phyloP scores from a whole-genome alignment of 1,140 invertebrate species.

The Pseudomyrmex sp. region DNA sequence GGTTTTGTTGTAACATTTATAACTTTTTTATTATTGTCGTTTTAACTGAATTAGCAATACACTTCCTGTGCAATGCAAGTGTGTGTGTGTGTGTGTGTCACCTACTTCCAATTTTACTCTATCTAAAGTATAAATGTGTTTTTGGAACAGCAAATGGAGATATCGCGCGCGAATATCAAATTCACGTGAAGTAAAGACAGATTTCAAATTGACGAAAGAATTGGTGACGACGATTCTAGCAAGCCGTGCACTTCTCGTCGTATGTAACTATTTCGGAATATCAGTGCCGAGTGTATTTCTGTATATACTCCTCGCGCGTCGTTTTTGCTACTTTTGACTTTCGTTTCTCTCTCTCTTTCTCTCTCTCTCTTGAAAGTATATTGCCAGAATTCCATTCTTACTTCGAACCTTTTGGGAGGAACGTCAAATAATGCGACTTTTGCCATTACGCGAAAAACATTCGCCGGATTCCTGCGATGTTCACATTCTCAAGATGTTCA shows the following conservation, averaged over 20 bases:
- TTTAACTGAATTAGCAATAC: too few relatives aligned
- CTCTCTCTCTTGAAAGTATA: conserved; percentile 41
- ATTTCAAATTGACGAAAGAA: conserved; percentile 3
- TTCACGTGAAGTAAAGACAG: background rate
- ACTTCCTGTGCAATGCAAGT: too few relatives aligned
- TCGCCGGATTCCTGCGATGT: conserved; percentile 51
- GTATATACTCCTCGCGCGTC: background rate
- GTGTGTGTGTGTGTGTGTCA: too few relatives aligned
- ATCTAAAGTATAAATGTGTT: background rate
- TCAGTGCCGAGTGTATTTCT: background rate
- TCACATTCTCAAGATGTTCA: conserved; percentile 58
- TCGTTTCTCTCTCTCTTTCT: too few relatives aligned
- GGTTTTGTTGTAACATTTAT: background rate
- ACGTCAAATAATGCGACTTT: conserved; percentile 59
- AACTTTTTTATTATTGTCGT: background rate
- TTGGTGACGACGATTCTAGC: background rate
- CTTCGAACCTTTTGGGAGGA: conserved; percentile 35
- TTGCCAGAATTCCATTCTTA: conserved; percentile 57
- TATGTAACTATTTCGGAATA: background rate
- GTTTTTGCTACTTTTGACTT: conserved; percentile 1
- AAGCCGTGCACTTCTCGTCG: background rate
- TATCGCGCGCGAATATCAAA: background rate
- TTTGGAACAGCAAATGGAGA: background rate
- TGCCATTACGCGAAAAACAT: conserved; percentile 58
- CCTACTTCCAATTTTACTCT: background rate